phyloP scores from a whole-genome alignment of 2,888 invertebrate species.

The Tenthredo notha region DNA sequence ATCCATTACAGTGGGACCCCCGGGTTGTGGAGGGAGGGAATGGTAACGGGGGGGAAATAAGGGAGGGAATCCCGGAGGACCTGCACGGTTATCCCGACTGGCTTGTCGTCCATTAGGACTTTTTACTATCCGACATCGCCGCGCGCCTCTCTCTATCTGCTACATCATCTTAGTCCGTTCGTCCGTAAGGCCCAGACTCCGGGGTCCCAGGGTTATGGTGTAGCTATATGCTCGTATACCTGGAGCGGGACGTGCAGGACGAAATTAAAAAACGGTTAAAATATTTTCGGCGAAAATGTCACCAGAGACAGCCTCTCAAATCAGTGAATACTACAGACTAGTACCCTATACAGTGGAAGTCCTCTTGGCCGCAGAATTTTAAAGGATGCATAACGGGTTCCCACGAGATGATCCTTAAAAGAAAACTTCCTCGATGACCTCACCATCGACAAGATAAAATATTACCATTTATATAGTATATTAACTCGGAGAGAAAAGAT shows the following conservation, averaged over 20 bases:
- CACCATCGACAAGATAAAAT: neutral
- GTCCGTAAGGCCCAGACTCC: conserved; percentile 42
- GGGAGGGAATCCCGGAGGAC: conserved; percentile 32
- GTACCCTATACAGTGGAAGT: neutral
- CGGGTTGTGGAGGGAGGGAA: conserved; percentile 31
- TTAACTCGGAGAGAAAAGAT: neutral
- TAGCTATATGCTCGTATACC: conserved; percentile 34
- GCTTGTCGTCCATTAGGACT: conserved; percentile 69
- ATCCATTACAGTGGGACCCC: conserved; percentile 65
- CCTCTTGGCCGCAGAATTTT: neutral
- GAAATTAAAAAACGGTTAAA: conserved; percentile 57
- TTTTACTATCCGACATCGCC: conserved; percentile 65
- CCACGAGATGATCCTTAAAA: neutral
- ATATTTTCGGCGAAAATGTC: conserved; percentile 60
- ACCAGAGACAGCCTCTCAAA: conserved; percentile 43
- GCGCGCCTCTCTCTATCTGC: conserved; percentile 60
- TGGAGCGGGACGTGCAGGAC: conserved; percentile 42
- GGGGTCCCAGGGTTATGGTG: conserved; percentile 9
- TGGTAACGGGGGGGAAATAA: neutral
- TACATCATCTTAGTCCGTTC: conserved; percentile 48
- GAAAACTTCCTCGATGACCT: neutral
- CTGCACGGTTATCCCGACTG: conserved; percentile 55
- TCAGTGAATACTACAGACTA: conserved; percentile 2
- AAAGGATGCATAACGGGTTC: conserved; percentile 16
- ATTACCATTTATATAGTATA: neutral